Evolutionary conservation across 2,888 invertebrate genomes (phyloP), one percentile per base, ranked within the genome.

Genomic region (Volucella inanis): DNA sequence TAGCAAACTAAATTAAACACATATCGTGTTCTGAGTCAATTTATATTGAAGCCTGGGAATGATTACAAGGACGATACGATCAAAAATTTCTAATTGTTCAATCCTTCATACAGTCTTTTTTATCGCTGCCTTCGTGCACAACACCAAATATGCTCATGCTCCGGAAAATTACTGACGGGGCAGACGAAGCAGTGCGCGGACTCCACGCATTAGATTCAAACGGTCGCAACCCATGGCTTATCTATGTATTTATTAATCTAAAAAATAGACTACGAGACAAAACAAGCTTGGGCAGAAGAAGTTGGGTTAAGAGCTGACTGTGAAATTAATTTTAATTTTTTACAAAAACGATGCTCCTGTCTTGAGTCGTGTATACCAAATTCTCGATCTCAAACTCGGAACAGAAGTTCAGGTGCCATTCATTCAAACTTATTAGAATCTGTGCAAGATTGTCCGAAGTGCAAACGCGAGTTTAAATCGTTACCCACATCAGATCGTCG

Each of bases 91-190:
- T 52, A 8, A 52, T 52, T 12, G 22, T 52, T 8, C 11, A 31
- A 31, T 52, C 52, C 6, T 52, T 52, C 31, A 12, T 52, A 52
- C 22, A 52, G 22, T 52, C 52, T 3, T 52, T 52, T 8, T 11
- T 52, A 1, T 31, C 14, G 1, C 15, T 14, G 31, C 22, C 52
- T 0, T 31, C 10, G 2, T 43, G 49, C 0, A 31, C 68, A 10
- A 59, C 43, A 1, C 76, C 67, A 39, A 84, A 84, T 68, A 38
- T 31, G 0, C 39, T 47, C 0, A 8, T 59, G 14, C 62, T 87
- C 2, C 70, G 83, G 2, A 82, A 70, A 52, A 55, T 88, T 41
- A 50, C 87, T 3, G 87, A 79, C 49, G 55, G 72, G 15, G 72
- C 55, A 11, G 72, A 72, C 22, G 72, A 72, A 52, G 47, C 49